Evolutionary conservation across 2,113 vertebrate species (phyloP).

Genomic region (Barbus barbus): DNA sequence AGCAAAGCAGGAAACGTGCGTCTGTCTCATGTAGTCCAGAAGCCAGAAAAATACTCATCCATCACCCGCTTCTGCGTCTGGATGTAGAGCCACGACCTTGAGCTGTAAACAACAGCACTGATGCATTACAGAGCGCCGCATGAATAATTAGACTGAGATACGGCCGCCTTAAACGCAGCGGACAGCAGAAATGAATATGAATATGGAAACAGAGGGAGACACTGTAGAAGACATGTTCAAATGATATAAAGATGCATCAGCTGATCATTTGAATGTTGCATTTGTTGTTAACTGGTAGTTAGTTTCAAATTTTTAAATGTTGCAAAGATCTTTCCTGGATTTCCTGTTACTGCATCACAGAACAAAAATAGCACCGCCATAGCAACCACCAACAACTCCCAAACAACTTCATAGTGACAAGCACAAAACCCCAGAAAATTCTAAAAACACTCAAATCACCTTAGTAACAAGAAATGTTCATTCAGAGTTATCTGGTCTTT

Average conservation of each 20-base stretch:
- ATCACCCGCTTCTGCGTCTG: constrained; percentile 61
- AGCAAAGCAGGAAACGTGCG: constrained; percentile 54
- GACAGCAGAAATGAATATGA: constrained; percentile 43
- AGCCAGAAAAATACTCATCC: constrained; percentile 68
- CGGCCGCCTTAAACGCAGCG: constrained; percentile 47
- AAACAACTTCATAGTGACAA: too few relatives aligned
- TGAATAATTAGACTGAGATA: constrained; percentile 63
- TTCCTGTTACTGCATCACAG: background rate
- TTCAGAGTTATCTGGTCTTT: too few relatives aligned
- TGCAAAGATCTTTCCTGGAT: background rate
- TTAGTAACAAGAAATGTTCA: background rate
- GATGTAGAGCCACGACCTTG: constrained; percentile 65
- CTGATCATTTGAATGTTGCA: background rate
- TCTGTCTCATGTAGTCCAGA: constrained; percentile 62
- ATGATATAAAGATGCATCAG: constrained; percentile 28
- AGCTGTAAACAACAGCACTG: constrained; percentile 64
- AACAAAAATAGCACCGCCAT: background rate
- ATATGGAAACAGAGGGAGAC: constrained; percentile 36
- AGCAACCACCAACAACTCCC: background rate
- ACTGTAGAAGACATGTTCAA: constrained; percentile 6
- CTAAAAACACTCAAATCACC: background rate
- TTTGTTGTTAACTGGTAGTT: background rate
- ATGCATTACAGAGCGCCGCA: constrained; percentile 62
- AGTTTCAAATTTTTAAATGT: background rate
- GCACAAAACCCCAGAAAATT: too few relatives aligned